Evolutionary conservation across 2,888 invertebrate species (phyloP).

Genomic region (Platerodrilus igneus): DNA sequence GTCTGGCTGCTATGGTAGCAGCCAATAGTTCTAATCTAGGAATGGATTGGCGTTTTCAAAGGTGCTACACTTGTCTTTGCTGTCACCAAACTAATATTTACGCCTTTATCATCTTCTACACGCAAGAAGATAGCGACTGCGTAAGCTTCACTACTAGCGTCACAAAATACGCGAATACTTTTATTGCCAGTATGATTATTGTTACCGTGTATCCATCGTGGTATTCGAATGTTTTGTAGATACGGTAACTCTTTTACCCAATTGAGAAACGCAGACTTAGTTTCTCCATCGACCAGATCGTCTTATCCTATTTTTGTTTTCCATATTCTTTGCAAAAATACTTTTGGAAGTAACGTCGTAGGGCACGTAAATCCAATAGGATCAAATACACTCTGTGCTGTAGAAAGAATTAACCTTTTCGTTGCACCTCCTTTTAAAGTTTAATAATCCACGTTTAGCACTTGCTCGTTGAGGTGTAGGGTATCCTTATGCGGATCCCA

Average conservation of each 20-base stretch:
- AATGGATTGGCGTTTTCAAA: constrained; percentile 3
- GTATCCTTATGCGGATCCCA: no score
- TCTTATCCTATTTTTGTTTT: constrained; percentile 6
- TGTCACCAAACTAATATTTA: not conserved
- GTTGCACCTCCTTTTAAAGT: no score
- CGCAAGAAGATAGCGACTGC: no score
- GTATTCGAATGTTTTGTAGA: not conserved
- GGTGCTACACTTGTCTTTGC: constrained; percentile 7
- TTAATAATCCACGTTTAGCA: no score
- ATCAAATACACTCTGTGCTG: no score
- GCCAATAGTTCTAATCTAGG: constrained; percentile 10
- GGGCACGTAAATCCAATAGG: constrained; percentile 2
- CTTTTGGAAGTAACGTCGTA: constrained; percentile 4
- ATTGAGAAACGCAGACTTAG: not conserved
- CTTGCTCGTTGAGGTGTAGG: no score
- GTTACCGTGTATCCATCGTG: constrained; percentile 1
- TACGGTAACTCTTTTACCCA: not conserved
- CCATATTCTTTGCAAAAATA: constrained; percentile 7
- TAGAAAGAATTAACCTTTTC: no score
- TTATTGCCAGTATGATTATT: not conserved
- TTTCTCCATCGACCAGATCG: not conserved
- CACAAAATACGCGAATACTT: constrained; percentile 8
- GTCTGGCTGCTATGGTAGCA: constrained; percentile 8
- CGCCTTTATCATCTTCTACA: no score
- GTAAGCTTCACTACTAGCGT: constrained; percentile 10